Percentiles rank a stretch among this genome's conserved stretches.
Evolutionary conservation across 1,140 invertebrate species (phyloP).

Genomic region (Nasonia giraulti): DNA sequence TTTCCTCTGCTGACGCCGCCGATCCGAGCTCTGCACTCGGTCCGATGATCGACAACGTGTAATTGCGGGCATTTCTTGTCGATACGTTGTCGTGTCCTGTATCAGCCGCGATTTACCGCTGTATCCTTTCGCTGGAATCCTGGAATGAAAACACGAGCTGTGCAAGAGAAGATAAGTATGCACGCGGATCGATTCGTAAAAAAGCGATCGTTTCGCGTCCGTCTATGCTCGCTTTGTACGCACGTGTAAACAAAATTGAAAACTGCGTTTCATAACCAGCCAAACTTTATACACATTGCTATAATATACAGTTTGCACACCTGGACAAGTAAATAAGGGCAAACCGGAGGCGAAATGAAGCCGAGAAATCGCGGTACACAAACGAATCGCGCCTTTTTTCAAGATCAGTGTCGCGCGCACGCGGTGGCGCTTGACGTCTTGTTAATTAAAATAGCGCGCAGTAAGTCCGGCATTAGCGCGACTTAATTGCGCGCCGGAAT

Average conservation of each 20-base stretch:
- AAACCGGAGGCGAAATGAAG: conserved; percentile 1
- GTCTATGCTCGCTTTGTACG: no score
- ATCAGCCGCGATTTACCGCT: conserved; percentile 15
- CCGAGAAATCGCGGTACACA: no score
- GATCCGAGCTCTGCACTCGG: background rate
- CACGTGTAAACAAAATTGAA: no score
- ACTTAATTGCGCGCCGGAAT: conserved; percentile 62
- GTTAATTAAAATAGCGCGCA: conserved; percentile 72
- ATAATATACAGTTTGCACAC: no score
- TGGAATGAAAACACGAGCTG: conserved; percentile 1
- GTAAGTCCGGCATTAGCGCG: conserved; percentile 68
- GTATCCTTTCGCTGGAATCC: background rate
- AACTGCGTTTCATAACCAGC: no score
- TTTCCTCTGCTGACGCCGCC: conserved; percentile 46
- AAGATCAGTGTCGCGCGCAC: background rate
- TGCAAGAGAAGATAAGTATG: background rate
- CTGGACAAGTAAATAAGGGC: background rate
- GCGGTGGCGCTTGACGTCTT: conserved; percentile 54
- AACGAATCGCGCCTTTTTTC: background rate
- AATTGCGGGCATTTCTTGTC: conserved; percentile 60
- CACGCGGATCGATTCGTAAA: background rate
- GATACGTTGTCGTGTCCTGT: conserved; percentile 8
- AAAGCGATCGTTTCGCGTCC: background rate
- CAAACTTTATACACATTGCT: no score
- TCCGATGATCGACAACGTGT: conserved; percentile 57